Base-by-base conservation (phyloP, 2,888 invertebrate genomes). In the Pilophorus perplexus region DNA sequence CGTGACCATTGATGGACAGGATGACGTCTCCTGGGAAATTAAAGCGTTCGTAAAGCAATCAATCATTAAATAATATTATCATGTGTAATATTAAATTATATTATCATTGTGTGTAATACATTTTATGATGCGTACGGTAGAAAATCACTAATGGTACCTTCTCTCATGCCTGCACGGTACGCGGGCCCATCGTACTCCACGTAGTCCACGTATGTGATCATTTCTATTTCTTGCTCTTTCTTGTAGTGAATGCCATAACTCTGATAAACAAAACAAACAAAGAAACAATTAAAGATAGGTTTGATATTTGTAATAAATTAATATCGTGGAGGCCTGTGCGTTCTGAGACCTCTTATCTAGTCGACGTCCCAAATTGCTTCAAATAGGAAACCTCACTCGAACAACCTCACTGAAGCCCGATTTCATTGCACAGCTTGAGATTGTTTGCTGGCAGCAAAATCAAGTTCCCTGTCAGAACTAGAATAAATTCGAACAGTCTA, bases 231-330 rank as follows among this genome's bases (percentile, higher is more conserved):
- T 76, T 91, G 89, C 74, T 92, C 93, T 79, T 89, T 87, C 76
- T 93, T 93, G 77, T 96, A 94, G 76, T 95, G 94, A 69, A 97
- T 95, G 33, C 96, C 96, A 77, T 97, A 97, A 74, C 95, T 96
- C 84, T 97, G 78, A 14, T n/a, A n/a, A n/a, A n/a, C n/a, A n/a
- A 71, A 74, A 67, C 20, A 12, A n/a, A n/a, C n/a, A n/a, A n/a
- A n/a, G n/a, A n/a, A n/a, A n/a, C n/a, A n/a, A n/a, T n/a, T n/a
- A n/a, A n/a, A n/a, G n/a, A n/a, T n/a, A n/a, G n/a, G n/a, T n/a
- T n/a, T n/a, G n/a, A n/a, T n/a, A n/a, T n/a, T n/a, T n/a, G n/a
- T n/a, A n/a, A n/a, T n/a, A n/a, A n/a, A n/a, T n/a, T n/a, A n/a
- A n/a, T n/a, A n/a, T n/a, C n/a, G n/a, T n/a, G n/a, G n/a, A n/a